A percentile compares a stretch with the other conserved stretches of the same genome.
Conservation (phyloP, 2,797 vertebrate species). For the Crenuchus spilurus region DNA sequence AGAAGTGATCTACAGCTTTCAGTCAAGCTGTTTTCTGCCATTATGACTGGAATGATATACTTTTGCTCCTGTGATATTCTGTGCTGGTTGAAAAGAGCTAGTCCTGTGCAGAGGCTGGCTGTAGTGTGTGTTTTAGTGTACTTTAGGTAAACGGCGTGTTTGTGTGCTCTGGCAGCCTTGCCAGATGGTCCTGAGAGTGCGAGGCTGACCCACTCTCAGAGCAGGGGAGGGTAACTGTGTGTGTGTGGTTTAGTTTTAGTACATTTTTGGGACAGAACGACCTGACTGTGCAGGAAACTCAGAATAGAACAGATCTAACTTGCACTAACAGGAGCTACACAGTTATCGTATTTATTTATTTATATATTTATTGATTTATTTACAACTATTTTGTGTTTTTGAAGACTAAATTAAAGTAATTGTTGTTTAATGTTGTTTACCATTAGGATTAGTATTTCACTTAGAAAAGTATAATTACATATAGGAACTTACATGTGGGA, state of each 20-base stretch:
- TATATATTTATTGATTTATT: no score
- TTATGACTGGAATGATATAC: not conserved
- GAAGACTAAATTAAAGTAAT: no score
- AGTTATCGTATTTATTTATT: no score
- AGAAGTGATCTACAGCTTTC: not conserved
- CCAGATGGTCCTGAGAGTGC: slow-evolving; percentile 49
- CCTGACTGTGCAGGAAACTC: no score
- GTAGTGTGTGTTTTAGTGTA: slow-evolving; percentile 7
- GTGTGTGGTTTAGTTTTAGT: not conserved
- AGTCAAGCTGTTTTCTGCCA: not conserved
- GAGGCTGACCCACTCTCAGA: slow-evolving; percentile 30
- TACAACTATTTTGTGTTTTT: no score
- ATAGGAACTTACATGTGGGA: no score
- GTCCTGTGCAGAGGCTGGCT: not conserved
- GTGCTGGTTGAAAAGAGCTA: not conserved
- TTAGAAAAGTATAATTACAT: no score
- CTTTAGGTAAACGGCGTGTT: slow-evolving; percentile 19
- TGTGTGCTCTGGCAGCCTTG: slow-evolving; percentile 24
- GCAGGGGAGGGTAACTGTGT: slow-evolving; percentile 8
- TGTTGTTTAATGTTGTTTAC: no score
- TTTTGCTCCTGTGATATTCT: not conserved
- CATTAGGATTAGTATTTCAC: no score
- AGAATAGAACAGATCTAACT: no score
- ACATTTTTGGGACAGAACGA: not conserved
- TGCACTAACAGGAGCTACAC: no score